Evolutionary conservation across 2,888 invertebrate genomes (phyloP).

Genomic region (Plagodis dolabraria): DNA sequence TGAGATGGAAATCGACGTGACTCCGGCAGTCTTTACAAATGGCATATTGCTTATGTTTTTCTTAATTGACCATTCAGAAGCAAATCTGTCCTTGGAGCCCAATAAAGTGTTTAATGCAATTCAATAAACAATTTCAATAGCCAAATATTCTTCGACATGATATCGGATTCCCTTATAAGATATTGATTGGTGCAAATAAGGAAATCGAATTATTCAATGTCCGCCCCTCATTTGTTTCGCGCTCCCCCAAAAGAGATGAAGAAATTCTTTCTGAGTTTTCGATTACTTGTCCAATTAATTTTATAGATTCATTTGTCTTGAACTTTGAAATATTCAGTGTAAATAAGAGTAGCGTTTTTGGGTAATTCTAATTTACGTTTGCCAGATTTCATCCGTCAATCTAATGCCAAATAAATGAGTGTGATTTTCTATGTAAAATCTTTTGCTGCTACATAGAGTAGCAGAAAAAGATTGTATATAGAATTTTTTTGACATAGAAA

Average conservation of each 20-base stretch:
- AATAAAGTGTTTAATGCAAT: slow-evolving; percentile 12
- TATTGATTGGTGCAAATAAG: slow-evolving; percentile 84
- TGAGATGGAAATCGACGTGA: background rate
- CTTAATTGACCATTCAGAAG: background rate
- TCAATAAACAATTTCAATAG: slow-evolving; percentile 45
- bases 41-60: background rate
- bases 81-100: background rate
- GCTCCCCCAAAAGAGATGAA: slow-evolving; percentile 81
- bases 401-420: background rate
- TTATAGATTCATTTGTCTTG: slow-evolving; percentile 84
- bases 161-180: slow-evolving; percentile 76
- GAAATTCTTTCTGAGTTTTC: slow-evolving; percentile 85
- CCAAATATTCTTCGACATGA: slow-evolving; percentile 53
- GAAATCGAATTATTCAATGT: slow-evolving; percentile 85
- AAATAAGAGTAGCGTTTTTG: slow-evolving; percentile 31
- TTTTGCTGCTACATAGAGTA: no score
- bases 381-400: slow-evolving; percentile 17
- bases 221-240: slow-evolving; percentile 83
- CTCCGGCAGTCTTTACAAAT: no score
- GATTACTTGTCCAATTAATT: slow-evolving; percentile 85
- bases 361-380: slow-evolving; percentile 16
- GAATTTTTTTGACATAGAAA: no score
- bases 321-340: slow-evolving; percentile 66
- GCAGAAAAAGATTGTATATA: no score
- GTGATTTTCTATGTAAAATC: no score